A percentile compares a stretch with the other conserved stretches of the same genome.
Evolutionary conservation across 2,113 vertebrate species (phyloP).

Genomic region (Struthio camelus): DNA sequence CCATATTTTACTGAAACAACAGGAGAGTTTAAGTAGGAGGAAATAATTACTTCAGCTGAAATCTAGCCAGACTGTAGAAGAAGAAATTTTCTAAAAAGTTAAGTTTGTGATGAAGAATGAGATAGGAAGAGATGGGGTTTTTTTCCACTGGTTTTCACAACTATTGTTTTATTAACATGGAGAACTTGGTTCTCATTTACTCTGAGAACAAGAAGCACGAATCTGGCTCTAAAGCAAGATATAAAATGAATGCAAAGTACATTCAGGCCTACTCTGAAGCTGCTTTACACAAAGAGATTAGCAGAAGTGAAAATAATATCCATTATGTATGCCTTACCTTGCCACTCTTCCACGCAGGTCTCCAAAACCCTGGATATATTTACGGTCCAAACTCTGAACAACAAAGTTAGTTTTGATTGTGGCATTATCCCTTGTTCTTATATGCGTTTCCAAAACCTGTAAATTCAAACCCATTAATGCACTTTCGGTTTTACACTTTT

Average conservation of each 20-base stretch:
- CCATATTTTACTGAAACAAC: neutral
- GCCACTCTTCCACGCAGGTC: conserved; percentile 85
- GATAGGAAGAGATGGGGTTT: neutral
- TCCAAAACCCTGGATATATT: conserved; percentile 77
- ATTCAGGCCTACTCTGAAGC: neutral
- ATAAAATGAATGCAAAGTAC: neutral
- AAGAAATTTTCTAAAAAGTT: neutral
- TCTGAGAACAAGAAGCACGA: neutral
- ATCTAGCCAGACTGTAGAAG: neutral
- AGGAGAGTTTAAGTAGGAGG: neutral
- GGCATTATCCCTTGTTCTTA: conserved; percentile 65
- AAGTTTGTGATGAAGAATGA: neutral
- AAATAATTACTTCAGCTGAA: neutral
- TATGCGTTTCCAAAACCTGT: conserved; percentile 81
- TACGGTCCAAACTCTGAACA: conserved; percentile 80
- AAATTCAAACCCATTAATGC: conserved; percentile 10
- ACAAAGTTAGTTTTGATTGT: conserved; percentile 75
- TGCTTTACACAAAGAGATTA: neutral
- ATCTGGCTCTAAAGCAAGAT: neutral
- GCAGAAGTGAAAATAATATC: neutral
- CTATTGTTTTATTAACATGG: neutral
- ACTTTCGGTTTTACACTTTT: neutral
- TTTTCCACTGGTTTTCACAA: neutral
- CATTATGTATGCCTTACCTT: conserved; percentile 66
- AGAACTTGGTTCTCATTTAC: rapidly evolving